Percentiles rank a stretch among this genome's conserved stretches.
phyloP scores from a whole-genome alignment of 2,888 invertebrate species.

The Aphidius colemani region DNA sequence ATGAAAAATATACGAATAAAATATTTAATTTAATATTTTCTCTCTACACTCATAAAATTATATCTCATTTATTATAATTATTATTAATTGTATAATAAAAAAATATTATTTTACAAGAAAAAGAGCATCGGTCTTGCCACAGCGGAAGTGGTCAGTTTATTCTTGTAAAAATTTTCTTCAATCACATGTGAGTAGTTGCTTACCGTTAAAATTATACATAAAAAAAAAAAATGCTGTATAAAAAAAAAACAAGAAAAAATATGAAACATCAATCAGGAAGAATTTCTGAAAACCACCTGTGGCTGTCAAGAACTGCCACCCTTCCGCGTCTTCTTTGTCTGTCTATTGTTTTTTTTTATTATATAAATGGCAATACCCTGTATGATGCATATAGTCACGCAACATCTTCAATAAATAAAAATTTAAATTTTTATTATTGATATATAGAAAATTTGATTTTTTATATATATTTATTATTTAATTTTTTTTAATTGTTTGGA shows the following conservation, averaged over 20 bases:
- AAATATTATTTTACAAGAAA: slow-evolving; percentile 8
- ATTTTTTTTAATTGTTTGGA: no score
- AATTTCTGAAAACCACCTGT: slow-evolving; percentile 48
- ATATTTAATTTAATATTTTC: no score
- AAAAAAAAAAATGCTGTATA: slow-evolving; percentile 6
- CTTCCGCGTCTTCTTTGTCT: slow-evolving; percentile 32
- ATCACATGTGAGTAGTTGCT: slow-evolving; percentile 9
- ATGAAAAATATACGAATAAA: no score
- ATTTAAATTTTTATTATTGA: slow-evolving; percentile 14
- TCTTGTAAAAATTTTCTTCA: slow-evolving; percentile 4
- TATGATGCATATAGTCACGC: slow-evolving; percentile 40
- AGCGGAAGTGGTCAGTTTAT: slow-evolving; percentile 23
- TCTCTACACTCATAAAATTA: no score
- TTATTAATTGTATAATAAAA: neutral
- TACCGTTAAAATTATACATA: slow-evolving; percentile 3
- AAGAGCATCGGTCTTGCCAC: slow-evolving; percentile 6
- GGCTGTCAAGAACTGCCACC: slow-evolving; percentile 37
- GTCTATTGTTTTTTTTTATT: no score
- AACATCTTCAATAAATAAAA: slow-evolving; percentile 47
- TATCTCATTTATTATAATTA: no score
- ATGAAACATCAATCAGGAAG: slow-evolving; percentile 28
- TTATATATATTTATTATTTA: no score
- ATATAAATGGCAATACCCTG: neutral
- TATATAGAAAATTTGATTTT: no score
- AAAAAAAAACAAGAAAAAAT: slow-evolving; percentile 13